Conservation (phyloP, 2,888 invertebrate genomes). For the Horisme vitalbata region DNA sequence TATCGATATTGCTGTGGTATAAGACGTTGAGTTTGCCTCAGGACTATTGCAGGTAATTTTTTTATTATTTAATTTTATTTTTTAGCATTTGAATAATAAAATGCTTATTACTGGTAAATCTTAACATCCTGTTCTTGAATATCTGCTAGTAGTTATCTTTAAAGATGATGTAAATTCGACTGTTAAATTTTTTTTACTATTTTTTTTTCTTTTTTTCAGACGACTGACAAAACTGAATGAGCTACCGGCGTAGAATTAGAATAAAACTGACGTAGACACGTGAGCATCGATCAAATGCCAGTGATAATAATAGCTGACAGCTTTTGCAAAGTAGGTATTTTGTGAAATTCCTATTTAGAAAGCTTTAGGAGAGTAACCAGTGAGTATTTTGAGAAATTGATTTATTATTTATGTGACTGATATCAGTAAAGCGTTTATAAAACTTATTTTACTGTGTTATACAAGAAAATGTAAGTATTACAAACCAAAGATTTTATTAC, state of each 20-base stretch:
- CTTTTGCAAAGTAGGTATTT: slow-evolving; percentile 1
- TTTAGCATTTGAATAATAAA: too few species aligned
- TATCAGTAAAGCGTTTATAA: background rate
- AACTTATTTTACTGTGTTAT: slow-evolving; percentile 2
- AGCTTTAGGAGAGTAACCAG: slow-evolving; percentile 1
- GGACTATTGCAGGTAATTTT: slow-evolving; percentile 83
- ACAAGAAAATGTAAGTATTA: background rate
- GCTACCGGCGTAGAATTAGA: slow-evolving; percentile 40
- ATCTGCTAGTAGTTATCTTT: too few species aligned
- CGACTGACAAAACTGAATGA: slow-evolving; percentile 52
- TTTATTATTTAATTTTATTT: slow-evolving; percentile 1
- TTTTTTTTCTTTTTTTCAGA: slow-evolving; percentile 47
- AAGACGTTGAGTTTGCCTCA: slow-evolving; percentile 84
- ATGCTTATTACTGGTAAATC: too few species aligned
- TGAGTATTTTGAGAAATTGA: background rate
- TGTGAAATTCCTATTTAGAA: too few species aligned
- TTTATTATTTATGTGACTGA: background rate
- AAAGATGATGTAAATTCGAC: too few species aligned
- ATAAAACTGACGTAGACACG: slow-evolving; percentile 22
- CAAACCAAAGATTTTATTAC: slow-evolving; percentile 15
- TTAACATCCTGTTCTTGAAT: too few species aligned
- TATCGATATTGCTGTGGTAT: slow-evolving; percentile 87
- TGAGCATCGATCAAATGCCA: slow-evolving; percentile 21
- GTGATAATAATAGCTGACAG: slow-evolving; percentile 5
- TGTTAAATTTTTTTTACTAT: background rate